Evolutionary conservation across 2,113 vertebrate species (phyloP).

Genomic region (Pleuronectes platessa): DNA sequence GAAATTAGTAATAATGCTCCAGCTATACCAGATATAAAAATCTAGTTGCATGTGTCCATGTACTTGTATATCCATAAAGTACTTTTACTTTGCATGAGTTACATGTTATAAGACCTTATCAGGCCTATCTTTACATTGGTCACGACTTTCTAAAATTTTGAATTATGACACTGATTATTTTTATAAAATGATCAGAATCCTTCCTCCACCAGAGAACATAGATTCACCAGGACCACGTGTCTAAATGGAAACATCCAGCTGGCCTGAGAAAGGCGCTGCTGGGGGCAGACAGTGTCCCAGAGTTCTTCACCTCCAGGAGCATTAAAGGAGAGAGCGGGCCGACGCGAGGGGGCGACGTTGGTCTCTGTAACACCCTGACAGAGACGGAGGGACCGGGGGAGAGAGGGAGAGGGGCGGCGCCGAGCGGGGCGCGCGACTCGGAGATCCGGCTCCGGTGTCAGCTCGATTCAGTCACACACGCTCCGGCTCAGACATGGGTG

Average conservation of each 20-base stretch:
- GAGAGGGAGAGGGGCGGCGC: neutral
- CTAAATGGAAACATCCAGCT: neutral
- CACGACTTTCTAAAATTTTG: neutral
- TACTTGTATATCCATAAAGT: too few relatives aligned
- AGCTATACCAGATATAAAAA: too few relatives aligned
- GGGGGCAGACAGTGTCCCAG: neutral
- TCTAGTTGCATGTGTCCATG: too few relatives aligned
- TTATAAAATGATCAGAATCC: neutral
- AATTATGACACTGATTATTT: neutral
- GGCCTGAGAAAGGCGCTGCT: neutral
- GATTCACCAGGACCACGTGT: neutral
- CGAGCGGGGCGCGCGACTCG: conserved; percentile 14
- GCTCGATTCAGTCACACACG: conserved; percentile 77
- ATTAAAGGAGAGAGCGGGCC: conserved; percentile 13
- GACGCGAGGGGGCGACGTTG: conserved; percentile 79
- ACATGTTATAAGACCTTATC: too few relatives aligned
- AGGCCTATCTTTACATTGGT: neutral
- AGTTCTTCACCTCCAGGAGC: neutral
- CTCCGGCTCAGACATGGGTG: conserved; percentile 74
- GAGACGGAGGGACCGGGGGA: neutral
- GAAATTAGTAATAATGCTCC: neutral
- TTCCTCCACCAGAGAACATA: too few relatives aligned
- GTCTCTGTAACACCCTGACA: conserved; percentile 61
- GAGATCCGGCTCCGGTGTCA: conserved; percentile 69
- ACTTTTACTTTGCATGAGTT: too few relatives aligned